Conservation (phyloP, 2,888 invertebrate genomes). For the Blastobasis lacticolella region DNA sequence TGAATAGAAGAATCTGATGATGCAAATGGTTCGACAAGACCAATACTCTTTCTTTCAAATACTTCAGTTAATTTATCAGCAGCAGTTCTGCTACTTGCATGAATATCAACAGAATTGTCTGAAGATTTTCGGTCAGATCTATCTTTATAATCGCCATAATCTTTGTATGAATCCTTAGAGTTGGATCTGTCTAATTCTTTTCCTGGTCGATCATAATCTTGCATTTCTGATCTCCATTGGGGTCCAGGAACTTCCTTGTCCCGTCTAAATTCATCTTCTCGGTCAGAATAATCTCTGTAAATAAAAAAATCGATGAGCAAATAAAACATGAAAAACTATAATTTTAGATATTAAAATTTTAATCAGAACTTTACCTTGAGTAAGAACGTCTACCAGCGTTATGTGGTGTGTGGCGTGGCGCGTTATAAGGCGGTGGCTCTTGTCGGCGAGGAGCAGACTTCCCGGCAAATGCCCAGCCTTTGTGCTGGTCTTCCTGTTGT, state of each 20-base stretch:
- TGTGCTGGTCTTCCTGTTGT: constrained; percentile 59
- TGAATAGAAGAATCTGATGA: constrained; percentile 42
- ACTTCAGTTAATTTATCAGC: constrained; percentile 67
- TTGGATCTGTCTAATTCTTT: constrained; percentile 63
- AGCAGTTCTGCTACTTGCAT: constrained; percentile 45
- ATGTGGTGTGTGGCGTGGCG: constrained; percentile 53
- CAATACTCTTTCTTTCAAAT: constrained; percentile 65
- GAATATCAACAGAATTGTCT: constrained; percentile 46
- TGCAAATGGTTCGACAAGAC: constrained; percentile 47
- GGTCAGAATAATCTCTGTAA: constrained; percentile 62
- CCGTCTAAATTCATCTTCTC: constrained; percentile 62
- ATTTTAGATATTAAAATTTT: not conserved
- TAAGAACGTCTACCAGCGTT: constrained; percentile 62
- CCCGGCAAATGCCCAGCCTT: constrained; percentile 58
- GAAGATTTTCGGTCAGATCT: constrained; percentile 57
- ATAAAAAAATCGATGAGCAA: constrained; percentile 7
- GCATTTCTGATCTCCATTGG: constrained; percentile 69
- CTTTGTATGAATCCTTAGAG: constrained; percentile 69
- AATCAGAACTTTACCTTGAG: constrained; percentile 41
- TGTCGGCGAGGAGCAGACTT: constrained; percentile 55
- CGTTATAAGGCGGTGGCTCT: constrained; percentile 53
- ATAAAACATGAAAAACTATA: not conserved
- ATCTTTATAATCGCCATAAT: constrained; percentile 61
- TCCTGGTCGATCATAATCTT: constrained; percentile 59
- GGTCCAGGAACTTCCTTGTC: constrained; percentile 60